Evolutionary conservation across 2,888 invertebrate species (phyloP).

Genomic region (Drosophila mimetica): DNA sequence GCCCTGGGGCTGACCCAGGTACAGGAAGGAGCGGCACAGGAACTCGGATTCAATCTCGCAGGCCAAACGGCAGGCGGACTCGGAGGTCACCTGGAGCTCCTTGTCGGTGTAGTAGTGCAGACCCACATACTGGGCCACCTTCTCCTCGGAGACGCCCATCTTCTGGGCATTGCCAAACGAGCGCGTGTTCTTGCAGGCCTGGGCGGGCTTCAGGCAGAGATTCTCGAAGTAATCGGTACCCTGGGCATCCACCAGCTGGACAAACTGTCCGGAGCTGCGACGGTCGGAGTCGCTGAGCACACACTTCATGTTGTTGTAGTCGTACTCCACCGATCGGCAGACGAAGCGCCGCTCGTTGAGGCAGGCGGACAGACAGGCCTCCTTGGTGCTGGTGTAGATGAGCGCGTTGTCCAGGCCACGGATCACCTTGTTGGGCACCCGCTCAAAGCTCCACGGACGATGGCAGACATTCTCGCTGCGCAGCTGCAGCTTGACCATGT

Average conservation of each 20-base stretch:
- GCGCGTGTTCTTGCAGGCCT: conserved; percentile 94
- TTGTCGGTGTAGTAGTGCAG: conserved; percentile 97
- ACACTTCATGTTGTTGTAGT: conserved; percentile 96
- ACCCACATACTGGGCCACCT: conserved; percentile 95
- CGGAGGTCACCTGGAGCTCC: conserved; percentile 94
- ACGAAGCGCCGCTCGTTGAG: conserved; percentile 96
- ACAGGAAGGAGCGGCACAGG: conserved; percentile 93
- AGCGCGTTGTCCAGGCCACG: conserved; percentile 95
- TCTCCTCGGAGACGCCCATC: conserved; percentile 95
- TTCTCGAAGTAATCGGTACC: conserved; percentile 93
- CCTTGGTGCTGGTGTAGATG: conserved; percentile 96
- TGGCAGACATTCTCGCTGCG: conserved; percentile 96
- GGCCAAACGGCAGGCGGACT: conserved; percentile 94
- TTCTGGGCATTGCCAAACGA: conserved; percentile 91
- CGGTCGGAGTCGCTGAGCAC: conserved; percentile 95
- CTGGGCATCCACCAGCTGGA: conserved; percentile 95
- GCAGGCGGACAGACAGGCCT: conserved; percentile 96
- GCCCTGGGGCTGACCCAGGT: conserved; percentile 88
- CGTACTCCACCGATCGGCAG: conserved; percentile 96
- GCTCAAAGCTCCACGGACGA: conserved; percentile 96
- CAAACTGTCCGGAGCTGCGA: conserved; percentile 93
- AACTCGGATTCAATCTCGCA: conserved; percentile 97
- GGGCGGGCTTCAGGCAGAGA: conserved; percentile 93
- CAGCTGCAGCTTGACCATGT: conserved; percentile 95
- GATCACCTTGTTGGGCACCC: conserved; percentile 96